A percentile compares a stretch with the other conserved stretches of the same genome.
Conservation (phyloP, 2,797 vertebrate species). For the Basileuterus tristriatus region DNA sequence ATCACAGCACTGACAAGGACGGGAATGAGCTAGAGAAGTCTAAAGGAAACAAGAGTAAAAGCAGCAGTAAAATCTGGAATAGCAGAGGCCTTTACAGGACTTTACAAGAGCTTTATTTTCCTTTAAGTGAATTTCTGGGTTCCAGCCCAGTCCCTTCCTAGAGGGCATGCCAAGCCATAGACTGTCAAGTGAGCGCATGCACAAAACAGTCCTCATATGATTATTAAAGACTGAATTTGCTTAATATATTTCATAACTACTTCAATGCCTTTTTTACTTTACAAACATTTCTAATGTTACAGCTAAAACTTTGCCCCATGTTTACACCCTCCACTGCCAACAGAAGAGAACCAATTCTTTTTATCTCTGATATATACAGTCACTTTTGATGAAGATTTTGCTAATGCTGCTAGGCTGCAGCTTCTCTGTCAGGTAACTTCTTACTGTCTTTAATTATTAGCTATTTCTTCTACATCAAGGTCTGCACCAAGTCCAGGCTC, state of each 20-base stretch:
- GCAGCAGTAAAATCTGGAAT: neutral
- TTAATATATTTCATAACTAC: neutral
- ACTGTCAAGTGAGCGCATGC: neutral
- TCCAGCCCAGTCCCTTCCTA: neutral
- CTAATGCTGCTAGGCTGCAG: neutral
- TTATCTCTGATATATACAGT: neutral
- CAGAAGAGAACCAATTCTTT: neutral
- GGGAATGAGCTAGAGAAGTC: neutral
- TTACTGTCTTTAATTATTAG: neutral
- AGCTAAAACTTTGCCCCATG: neutral
- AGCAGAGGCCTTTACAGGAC: neutral
- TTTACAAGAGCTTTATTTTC: neutral
- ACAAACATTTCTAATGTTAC: neutral
- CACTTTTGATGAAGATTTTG: neutral
- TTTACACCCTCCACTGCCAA: neutral
- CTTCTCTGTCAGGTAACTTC: neutral
- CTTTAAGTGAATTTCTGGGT: neutral
- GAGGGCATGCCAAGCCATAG: neutral
- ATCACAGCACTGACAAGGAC: fast-evolving
- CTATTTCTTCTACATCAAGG: neutral
- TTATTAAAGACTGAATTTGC: neutral
- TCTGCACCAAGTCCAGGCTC: neutral
- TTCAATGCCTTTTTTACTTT: neutral
- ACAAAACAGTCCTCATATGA: neutral
- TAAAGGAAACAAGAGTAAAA: neutral